Evolutionary conservation across 2,888 invertebrate species (phyloP).

Genomic region (Laspeyria flexula): DNA sequence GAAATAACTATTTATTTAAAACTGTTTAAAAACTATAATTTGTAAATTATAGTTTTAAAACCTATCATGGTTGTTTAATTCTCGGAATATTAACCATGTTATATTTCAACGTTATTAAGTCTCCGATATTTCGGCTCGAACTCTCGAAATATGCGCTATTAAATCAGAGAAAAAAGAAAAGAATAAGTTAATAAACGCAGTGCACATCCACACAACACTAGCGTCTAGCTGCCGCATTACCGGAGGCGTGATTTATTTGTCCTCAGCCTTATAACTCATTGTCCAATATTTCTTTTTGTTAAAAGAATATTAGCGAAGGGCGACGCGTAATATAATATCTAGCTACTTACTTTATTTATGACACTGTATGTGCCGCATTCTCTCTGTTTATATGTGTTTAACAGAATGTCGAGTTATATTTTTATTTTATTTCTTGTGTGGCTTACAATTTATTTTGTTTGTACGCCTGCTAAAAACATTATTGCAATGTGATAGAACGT

Average conservation of each 20-base stretch:
- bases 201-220: neutral
- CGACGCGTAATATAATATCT: neutral
- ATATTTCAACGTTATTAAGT: no score
- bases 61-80: no score
- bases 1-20: no score
- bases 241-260: constrained; percentile 7
- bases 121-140: no score
- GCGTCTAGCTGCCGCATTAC: neutral
- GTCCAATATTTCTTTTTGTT: constrained; percentile 9
- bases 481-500: neutral
- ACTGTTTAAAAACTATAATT: no score
- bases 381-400: neutral
- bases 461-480: neutral
- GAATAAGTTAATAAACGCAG: no score
- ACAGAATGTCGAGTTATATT: neutral
- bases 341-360: neutral
- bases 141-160: no score
- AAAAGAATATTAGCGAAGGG: constrained; percentile 8
- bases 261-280: constrained; percentile 7
- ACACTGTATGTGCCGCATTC: neutral
- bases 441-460: neutral
- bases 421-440: neutral
- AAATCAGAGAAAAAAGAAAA: no score
- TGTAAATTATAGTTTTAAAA: no score
- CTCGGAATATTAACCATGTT: no score